These are phyloP conservation scores for Phyllopteryx taeniolatus DNA, from an alignment of 2,113 vertebrate species.

Conservation along the genomic window DNA sequence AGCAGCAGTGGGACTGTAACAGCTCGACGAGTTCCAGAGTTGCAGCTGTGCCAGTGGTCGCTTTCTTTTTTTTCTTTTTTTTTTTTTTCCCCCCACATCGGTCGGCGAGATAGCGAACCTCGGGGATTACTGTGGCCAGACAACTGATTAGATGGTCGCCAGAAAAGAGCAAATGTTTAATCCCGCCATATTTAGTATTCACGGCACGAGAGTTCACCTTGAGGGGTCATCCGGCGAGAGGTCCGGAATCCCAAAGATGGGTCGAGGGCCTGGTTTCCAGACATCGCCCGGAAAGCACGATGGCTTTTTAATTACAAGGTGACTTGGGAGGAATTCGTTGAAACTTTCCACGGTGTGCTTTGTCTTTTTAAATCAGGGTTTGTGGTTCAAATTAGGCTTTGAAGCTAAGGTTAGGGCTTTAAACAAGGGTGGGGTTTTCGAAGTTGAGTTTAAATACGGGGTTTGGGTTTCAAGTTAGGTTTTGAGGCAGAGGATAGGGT, in stretches of 20 bases:
- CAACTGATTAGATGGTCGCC: slow-evolving; percentile 71
- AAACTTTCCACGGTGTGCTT: slow-evolving; percentile 1
- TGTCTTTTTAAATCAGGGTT: neutral
- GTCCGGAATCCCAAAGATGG: slow-evolving; percentile 67
- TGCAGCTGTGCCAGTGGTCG: slow-evolving; percentile 10
- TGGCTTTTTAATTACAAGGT: slow-evolving; percentile 72
- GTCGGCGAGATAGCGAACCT: slow-evolving; percentile 44
- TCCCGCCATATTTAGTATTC: slow-evolving; percentile 71
- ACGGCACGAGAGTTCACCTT: slow-evolving; percentile 75
- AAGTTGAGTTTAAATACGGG: no score
- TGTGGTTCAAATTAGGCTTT: neutral
- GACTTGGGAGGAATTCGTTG: slow-evolving; percentile 62
- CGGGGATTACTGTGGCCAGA: slow-evolving; percentile 60
- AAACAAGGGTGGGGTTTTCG: no score
- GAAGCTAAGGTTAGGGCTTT: neutral
- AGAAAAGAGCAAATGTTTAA: slow-evolving; percentile 67
- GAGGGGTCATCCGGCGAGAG: slow-evolving; percentile 64
- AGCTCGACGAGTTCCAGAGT: slow-evolving; percentile 35
- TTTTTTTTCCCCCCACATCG: slow-evolving; percentile 52
- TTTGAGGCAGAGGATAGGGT: no score
- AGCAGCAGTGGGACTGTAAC: slow-evolving; percentile 12
- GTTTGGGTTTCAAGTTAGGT: no score
- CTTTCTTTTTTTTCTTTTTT: no score
- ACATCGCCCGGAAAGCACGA: slow-evolving; percentile 52
- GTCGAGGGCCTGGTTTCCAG: slow-evolving; percentile 41